Evolutionary conservation across 1,140 invertebrate species (phyloP).

Genomic region (Hycleus cichorii): DNA sequence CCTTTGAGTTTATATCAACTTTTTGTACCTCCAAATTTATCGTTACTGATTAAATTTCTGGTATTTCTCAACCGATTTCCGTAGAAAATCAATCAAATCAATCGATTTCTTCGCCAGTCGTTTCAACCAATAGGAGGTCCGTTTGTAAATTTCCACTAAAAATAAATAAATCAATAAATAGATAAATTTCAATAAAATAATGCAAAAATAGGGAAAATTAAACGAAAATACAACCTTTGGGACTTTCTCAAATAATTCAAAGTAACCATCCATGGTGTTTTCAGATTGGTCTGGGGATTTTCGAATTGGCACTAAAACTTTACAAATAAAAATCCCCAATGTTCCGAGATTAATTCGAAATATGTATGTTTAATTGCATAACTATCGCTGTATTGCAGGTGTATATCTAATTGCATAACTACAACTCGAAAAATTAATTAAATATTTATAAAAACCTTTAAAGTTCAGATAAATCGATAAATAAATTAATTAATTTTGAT

Average conservation of each 20-base stretch:
- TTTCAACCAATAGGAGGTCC: background rate
- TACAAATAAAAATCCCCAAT: no score
- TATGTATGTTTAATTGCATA: no score
- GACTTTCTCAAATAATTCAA: slow-evolving; percentile 1
- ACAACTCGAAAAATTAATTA: no score
- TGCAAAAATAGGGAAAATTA: background rate
- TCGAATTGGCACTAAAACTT: no score
- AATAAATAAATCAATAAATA: background rate
- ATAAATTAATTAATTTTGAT: background rate
- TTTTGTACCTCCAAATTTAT: no score
- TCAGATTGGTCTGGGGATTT: no score
- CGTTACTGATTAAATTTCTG: background rate
- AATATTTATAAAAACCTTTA: no score
- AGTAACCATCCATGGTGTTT: background rate
- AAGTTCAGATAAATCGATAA: background rate
- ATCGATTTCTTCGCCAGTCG: background rate
- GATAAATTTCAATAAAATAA: background rate
- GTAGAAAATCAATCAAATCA: background rate
- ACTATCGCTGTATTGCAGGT: no score
- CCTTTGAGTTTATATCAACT: no score
- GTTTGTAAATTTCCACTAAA: background rate
- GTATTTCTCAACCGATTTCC: background rate
- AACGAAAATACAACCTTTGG: background rate
- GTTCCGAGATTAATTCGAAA: no score
- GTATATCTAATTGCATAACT: no score